phyloP scores from a whole-genome alignment of 2,888 invertebrate genomes.

The Ornithoptera priamus region DNA sequence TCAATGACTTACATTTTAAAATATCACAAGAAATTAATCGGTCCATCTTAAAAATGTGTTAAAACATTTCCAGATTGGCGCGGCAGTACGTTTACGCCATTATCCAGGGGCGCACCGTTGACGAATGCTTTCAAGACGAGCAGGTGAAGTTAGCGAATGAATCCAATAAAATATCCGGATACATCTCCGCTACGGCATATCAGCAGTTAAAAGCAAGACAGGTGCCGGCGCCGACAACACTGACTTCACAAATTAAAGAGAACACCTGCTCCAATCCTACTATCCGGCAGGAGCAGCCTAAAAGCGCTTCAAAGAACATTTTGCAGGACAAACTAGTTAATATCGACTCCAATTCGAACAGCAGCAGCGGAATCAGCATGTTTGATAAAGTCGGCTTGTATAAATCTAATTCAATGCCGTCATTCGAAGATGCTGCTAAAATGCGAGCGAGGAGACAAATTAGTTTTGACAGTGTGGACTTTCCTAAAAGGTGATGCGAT shows the following conservation, averaged over 20 bases:
- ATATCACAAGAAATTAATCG: neutral
- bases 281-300: constrained; percentile 55
- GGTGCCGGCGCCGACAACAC: constrained; percentile 39
- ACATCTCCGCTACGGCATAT: constrained; percentile 70
- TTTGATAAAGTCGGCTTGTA: constrained; percentile 59
- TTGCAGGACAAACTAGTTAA: constrained; percentile 74
- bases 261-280: constrained; percentile 53
- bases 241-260: constrained; percentile 66
- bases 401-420: constrained; percentile 71
- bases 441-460: constrained; percentile 81
- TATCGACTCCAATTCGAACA: constrained; percentile 64
- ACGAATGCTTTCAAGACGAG: constrained; percentile 81
- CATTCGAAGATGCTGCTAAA: constrained; percentile 70
- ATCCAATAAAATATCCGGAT: constrained; percentile 69
- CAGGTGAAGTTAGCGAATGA: constrained; percentile 58
- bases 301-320: constrained; percentile 64
- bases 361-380: constrained; percentile 57
- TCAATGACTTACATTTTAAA: too few species aligned
- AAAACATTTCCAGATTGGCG: constrained; percentile 74
- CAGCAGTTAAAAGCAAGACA: constrained; percentile 58
- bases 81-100: constrained; percentile 83
- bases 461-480: constrained; percentile 79
- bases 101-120: constrained; percentile 82
- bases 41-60: neutral
- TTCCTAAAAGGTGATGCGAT: constrained; percentile 67